Evolutionary conservation across 1,140 invertebrate species (phyloP), one percentile per base, ranked within the genome.

Genomic region (Hypsibius dujardini): DNA sequence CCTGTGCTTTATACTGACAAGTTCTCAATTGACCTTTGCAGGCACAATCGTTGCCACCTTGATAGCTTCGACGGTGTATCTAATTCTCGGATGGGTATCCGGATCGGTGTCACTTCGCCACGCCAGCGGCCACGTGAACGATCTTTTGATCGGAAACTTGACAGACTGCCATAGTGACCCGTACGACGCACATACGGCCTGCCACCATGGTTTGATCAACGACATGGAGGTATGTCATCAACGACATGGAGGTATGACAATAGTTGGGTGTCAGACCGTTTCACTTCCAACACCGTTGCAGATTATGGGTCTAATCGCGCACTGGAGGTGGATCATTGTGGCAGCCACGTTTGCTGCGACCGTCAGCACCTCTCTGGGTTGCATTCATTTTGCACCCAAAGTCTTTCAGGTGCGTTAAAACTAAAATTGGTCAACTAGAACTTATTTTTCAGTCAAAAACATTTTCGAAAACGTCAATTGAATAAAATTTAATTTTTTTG

Each of bases 1-100:
- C 3, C 62, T 42, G 3, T 56, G 50, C 50, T 7, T 56, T n/a
- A 56, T 7, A 56, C 50, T 7, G 7, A 7, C n/a, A 56, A 7
- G 50, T n/a, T 56, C 7, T 7, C 7, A 56, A 56, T n/a, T 7
- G n/a, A 56, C 50, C 7, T 56, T 56, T 56, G 42, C 42, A 67
- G 62, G 93, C 72, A 95, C 92, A 0, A 79, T 95, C 1, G 77
- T 92, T 7, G 89, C 92, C 0, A 93, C 96, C 73, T 70, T 89
- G 0, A 80, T 95, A 2, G 92, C 90, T 1, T 88, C 90, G 1
- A 69, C 85, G 0, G 89, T 89, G 2, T 96, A 96, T 76, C 74
- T 95, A 2, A 1, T 87, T 7, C 90, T 94, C 82, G 89, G 88
- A 0, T 74, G 91, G 69, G 81, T 90, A 69, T 84, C 87, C 47